Conservation (phyloP, 2,888 invertebrate species). For the Nomada ruficornis region DNA sequence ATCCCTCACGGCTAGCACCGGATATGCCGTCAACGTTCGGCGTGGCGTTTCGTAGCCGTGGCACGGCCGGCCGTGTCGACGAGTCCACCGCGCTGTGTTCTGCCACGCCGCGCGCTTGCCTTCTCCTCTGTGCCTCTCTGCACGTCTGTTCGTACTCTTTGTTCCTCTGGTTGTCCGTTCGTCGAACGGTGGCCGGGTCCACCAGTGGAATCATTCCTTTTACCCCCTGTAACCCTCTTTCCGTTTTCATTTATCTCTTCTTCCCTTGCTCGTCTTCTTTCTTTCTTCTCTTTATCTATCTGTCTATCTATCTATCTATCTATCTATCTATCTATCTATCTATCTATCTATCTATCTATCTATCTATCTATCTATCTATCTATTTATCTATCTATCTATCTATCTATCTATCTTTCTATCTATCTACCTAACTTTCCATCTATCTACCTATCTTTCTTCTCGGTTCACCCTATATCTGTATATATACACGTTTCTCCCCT, state of each 20-base stretch:
- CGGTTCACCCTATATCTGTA: constrained; percentile 6
- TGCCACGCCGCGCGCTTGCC: constrained; percentile 1
- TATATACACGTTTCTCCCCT: not conserved
- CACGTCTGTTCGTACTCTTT: constrained; percentile 39
- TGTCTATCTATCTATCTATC: constrained; percentile 22
- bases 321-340: too few species aligned
- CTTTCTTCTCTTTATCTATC: constrained; percentile 63
- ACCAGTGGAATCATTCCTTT: constrained; percentile 38
- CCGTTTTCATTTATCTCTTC: constrained; percentile 29
- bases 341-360: constrained; percentile 31
- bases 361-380: not conserved
- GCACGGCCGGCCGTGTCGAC: constrained; percentile 19
- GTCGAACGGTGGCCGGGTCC: constrained; percentile 43
- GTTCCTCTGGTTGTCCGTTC: constrained; percentile 53
- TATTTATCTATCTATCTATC: too few species aligned
- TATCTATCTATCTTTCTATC: constrained; percentile 23
- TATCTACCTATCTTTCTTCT: constrained; percentile 20
- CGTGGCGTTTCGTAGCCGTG: constrained; percentile 62
- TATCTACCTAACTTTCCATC: constrained; percentile 39
- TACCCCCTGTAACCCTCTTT: constrained; percentile 54
- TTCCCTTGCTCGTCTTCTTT: constrained; percentile 15
- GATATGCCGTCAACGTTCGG: constrained; percentile 46
- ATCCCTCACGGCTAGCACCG: constrained; percentile 78
- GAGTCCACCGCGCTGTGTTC: constrained; percentile 21
- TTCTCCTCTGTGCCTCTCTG: constrained; percentile 1